These are phyloP conservation scores for Metopia argyrocephala DNA, from an alignment of 2,888 invertebrate species.

Conservation along the genomic window DNA sequence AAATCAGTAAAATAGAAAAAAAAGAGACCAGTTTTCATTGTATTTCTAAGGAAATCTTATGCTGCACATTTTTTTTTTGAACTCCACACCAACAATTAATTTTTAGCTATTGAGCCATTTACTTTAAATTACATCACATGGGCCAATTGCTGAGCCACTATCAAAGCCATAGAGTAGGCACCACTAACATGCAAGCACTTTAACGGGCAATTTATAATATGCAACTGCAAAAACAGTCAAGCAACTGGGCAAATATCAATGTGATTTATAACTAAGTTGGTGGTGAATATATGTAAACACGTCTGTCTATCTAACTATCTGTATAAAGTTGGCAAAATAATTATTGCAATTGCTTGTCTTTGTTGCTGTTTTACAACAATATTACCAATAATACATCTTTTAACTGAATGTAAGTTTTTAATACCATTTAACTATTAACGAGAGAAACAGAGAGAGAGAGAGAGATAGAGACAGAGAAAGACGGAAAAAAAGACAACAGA, in stretches of 20 bases:
- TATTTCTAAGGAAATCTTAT: constrained; percentile 59
- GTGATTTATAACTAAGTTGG: constrained; percentile 59
- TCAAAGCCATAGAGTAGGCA: background rate
- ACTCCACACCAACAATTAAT: constrained; percentile 27
- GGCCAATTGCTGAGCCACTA: background rate
- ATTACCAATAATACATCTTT: constrained; percentile 37
- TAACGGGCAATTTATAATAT: constrained; percentile 33
- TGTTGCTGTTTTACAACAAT: constrained; percentile 33
- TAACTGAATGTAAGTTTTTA: constrained; percentile 14
- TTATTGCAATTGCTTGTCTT: constrained; percentile 8
- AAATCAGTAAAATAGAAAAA: background rate
- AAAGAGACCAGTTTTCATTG: constrained; percentile 31
- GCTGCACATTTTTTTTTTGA: constrained; percentile 36
- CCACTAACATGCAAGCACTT: constrained; percentile 50
- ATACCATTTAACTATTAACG: constrained; percentile 2
- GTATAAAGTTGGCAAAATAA: background rate
- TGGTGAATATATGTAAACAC: constrained; percentile 45
- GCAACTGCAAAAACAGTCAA: background rate
- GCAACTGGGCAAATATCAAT: constrained; percentile 29
- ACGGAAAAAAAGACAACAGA: background rate
- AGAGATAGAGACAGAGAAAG: background rate
- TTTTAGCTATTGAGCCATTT: constrained; percentile 52
- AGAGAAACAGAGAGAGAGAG: background rate
- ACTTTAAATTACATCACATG: constrained; percentile 45
- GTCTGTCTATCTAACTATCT: background rate